phyloP scores from a whole-genome alignment of 1,140 invertebrate species.

The Papilio aristodemus region DNA sequence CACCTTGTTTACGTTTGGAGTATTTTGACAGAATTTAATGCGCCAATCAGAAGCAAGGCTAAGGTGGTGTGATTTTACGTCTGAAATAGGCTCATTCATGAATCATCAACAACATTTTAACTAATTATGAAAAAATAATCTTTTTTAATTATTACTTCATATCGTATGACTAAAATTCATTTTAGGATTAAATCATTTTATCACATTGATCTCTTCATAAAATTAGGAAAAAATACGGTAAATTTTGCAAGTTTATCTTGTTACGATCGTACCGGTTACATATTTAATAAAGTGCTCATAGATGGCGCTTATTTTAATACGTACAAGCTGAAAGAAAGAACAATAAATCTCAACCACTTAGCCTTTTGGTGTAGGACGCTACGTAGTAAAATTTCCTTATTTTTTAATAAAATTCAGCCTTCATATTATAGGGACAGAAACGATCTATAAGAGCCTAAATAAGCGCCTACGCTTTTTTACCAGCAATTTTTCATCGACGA shows the following conservation, averaged over 20 bases:
- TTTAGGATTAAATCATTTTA: too few relatives aligned
- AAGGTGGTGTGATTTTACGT: constrained; percentile 72
- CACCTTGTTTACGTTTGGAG: constrained; percentile 64
- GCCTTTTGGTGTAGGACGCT: too few relatives aligned
- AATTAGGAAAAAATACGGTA: too few relatives aligned
- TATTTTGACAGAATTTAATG: constrained; percentile 63
- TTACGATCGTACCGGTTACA: neutral
- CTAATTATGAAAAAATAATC: neutral
- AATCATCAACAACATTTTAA: constrained; percentile 6
- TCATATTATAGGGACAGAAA: too few relatives aligned
- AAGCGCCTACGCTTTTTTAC: neutral
- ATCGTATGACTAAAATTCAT: too few relatives aligned
- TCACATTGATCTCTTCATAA: too few relatives aligned
- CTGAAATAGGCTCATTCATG: constrained; percentile 35
- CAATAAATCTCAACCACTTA: too few relatives aligned
- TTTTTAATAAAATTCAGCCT: too few relatives aligned
- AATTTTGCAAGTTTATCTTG: neutral
- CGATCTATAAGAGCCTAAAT: too few relatives aligned
- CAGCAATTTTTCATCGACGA: neutral
- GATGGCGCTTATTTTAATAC: neutral
- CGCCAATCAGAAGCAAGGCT: constrained; percentile 58
- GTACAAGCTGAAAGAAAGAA: neutral
- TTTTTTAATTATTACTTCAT: too few relatives aligned
- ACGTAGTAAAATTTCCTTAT: too few relatives aligned
- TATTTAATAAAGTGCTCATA: neutral